Evolutionary conservation across 1,140 invertebrate species (phyloP).

Genomic region (Episyrphus balteatus): DNA sequence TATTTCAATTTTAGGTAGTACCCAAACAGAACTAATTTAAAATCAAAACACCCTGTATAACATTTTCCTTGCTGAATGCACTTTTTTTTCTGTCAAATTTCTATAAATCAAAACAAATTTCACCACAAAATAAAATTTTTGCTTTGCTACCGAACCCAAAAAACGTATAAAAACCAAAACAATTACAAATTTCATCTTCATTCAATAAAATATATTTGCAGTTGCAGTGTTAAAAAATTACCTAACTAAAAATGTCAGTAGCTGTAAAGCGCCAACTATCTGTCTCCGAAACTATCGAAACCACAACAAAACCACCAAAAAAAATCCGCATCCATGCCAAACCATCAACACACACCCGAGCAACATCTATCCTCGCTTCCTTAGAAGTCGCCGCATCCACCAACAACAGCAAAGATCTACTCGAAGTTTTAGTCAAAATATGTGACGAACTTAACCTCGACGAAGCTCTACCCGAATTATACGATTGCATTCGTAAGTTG

Average conservation of each 20-base stretch:
- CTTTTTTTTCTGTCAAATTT: no score
- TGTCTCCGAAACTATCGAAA: conserved; percentile 7
- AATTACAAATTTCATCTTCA: no score
- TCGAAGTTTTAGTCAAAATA: conserved; percentile 29
- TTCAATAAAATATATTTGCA: no score
- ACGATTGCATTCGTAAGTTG: conserved; percentile 20
- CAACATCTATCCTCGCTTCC: conserved; percentile 15
- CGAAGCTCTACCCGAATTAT: conserved; percentile 18
- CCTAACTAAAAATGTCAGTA: neutral
- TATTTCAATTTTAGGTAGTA: no score
- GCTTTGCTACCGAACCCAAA: no score
- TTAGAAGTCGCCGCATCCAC: conserved; percentile 11
- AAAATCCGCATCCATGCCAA: conserved; percentile 25
- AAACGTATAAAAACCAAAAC: no score
- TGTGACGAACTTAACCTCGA: conserved; percentile 26
- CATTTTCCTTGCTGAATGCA: no score
- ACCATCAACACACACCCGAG: conserved; percentile 2
- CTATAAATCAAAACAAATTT: no score
- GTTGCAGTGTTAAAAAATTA: neutral
- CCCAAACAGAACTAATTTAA: no score
- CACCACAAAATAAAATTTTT: no score
- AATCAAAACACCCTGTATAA: no score
- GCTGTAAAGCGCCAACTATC: conserved; percentile 6
- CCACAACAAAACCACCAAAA: conserved; percentile 10
- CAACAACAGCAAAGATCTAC: conserved; percentile 15